Percentiles rank a stretch among this genome's conserved stretches.
Conservation (phyloP, 2,797 vertebrate genomes). For the Cyclopterus lumpus region DNA sequence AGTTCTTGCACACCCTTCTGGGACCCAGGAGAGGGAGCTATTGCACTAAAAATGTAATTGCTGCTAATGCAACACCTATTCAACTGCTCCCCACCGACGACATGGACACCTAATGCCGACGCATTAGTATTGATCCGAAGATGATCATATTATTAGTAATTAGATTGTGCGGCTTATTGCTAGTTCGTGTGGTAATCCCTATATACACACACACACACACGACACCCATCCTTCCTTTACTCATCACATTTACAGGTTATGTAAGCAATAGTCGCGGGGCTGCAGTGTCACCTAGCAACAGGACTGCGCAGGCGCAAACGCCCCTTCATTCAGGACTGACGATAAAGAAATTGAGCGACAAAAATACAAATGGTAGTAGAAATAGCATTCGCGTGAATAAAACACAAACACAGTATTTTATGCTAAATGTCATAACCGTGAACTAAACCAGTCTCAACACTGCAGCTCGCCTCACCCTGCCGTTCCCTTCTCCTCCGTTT, state of each 20-base stretch:
- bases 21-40: conserved; percentile 62
- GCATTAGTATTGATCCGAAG: background rate
- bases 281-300: conserved; percentile 74
- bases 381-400: background rate
- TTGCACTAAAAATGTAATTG: conserved; percentile 38
- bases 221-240: background rate
- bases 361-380: background rate
- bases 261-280: conserved; percentile 7
- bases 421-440: background rate
- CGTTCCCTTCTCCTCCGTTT: background rate
- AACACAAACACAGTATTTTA: background rate
- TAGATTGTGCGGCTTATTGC: background rate
- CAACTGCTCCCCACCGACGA: background rate
- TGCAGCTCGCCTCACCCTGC: conserved; percentile 25
- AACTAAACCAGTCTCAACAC: background rate
- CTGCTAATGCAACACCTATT: background rate
- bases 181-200: background rate
- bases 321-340: background rate
- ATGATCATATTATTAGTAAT: background rate
- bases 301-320: conserved; percentile 38
- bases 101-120: background rate
- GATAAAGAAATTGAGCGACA: background rate
- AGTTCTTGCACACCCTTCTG: background rate
- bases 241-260: background rate
- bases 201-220: background rate